These are phyloP conservation scores for Coelinius sp. DNA, from an alignment of 2,888 invertebrate species.

Conservation along the genomic window DNA sequence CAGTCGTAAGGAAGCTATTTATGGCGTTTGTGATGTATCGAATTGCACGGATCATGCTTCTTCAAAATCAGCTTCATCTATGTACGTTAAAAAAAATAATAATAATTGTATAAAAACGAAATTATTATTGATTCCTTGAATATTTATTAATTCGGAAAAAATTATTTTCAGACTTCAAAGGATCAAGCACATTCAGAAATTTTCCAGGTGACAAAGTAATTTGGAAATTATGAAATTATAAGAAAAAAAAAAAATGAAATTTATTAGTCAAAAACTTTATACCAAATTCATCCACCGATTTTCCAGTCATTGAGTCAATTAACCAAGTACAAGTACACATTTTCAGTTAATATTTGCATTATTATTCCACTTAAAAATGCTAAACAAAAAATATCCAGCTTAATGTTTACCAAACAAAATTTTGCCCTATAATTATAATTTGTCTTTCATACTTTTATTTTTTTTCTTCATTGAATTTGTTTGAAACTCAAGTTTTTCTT, in stretches of 20 bases:
- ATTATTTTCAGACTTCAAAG: slow-evolving; percentile 12
- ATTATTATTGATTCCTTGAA: too few relatives aligned
- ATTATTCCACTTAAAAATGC: slow-evolving; percentile 20
- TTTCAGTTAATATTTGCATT: slow-evolving; percentile 26
- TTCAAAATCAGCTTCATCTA: slow-evolving; percentile 37
- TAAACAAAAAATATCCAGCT: neutral
- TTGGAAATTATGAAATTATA: neutral
- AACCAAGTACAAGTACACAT: slow-evolving; percentile 24
- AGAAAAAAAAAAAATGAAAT: neutral
- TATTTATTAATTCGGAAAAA: too few relatives aligned
- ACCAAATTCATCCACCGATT: slow-evolving; percentile 9
- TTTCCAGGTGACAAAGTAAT: neutral
- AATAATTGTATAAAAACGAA: neutral
- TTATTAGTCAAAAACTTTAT: slow-evolving; percentile 2
- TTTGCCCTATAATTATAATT: neutral
- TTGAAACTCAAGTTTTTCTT: neutral
- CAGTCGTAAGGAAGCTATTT: slow-evolving; percentile 25
- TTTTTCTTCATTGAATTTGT: neutral
- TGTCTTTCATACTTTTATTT: neutral
- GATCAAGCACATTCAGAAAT: neutral
- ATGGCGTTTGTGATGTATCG: slow-evolving; percentile 28
- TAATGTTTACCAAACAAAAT: neutral
- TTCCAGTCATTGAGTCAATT: neutral
- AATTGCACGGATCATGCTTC: slow-evolving; percentile 28
- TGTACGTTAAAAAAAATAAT: slow-evolving; percentile 47